Evolutionary conservation across 2,888 invertebrate genomes (phyloP).

Genomic region (Lysandra bellargus): DNA sequence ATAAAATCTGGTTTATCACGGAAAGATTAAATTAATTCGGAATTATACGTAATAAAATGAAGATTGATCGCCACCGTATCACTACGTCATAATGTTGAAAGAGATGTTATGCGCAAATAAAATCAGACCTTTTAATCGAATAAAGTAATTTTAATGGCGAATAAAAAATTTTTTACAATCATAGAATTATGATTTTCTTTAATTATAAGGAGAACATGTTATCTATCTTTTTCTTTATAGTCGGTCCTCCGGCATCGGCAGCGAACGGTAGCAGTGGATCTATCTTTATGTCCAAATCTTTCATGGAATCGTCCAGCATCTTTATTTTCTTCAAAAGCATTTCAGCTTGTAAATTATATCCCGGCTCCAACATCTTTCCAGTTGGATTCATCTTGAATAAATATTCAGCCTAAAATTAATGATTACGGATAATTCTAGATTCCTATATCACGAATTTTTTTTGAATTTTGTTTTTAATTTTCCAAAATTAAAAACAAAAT

Average conservation of each 20-base stretch:
- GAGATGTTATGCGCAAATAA: no score
- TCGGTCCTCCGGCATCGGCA: slow-evolving; percentile 47
- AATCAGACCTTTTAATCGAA: no score
- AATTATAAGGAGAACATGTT: slow-evolving; percentile 56
- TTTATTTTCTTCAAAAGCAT: slow-evolving; percentile 72
- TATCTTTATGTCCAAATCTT: slow-evolving; percentile 65
- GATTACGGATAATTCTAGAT: not conserved
- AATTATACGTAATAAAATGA: no score
- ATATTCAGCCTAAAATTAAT: slow-evolving; percentile 79
- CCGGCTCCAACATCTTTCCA: slow-evolving; percentile 85
- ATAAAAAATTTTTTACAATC: not conserved
- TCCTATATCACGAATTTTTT: not conserved
- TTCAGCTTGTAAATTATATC: slow-evolving; percentile 81
- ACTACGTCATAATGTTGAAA: no score
- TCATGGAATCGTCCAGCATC: slow-evolving; percentile 65
- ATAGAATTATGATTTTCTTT: not conserved
- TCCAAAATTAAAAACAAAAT: no score
- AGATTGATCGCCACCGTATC: no score
- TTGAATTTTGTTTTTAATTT: not conserved
- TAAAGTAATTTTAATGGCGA: not conserved
- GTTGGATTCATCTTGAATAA: slow-evolving; percentile 85
- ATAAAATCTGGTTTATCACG: no score
- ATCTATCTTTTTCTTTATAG: slow-evolving; percentile 47
- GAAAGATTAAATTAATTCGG: no score
- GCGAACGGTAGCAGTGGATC: slow-evolving; percentile 61